phyloP scores from a whole-genome alignment of 2,888 invertebrate species.

The Oegoconia quadripuncta region DNA sequence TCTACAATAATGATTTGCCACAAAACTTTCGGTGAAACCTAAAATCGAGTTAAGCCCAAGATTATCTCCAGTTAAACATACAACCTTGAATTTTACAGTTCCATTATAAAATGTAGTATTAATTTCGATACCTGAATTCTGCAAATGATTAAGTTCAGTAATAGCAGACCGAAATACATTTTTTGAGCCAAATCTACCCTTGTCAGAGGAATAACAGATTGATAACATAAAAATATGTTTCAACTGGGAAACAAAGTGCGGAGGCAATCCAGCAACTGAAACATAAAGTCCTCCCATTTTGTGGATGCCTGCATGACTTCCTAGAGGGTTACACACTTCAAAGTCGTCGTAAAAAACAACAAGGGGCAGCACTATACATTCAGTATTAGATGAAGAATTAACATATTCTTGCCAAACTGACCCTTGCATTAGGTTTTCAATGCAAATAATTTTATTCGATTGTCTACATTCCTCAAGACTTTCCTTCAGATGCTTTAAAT shows the following conservation, averaged over 20 bases:
- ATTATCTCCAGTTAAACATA: background rate
- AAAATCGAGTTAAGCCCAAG: background rate
- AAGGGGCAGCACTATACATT: background rate
- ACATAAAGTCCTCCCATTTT: background rate
- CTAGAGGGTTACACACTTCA: slow-evolving; percentile 12
- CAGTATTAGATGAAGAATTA: too few species aligned
- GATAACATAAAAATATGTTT: background rate
- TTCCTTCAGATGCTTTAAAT: background rate
- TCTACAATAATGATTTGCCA: too few species aligned
- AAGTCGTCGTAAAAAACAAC: slow-evolving; percentile 11
- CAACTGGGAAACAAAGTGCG: background rate
- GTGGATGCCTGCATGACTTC: slow-evolving; percentile 4
- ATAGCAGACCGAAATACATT: background rate
- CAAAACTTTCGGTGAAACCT: background rate
- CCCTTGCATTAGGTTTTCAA: background rate
- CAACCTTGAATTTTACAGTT: background rate
- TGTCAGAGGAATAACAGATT: background rate
- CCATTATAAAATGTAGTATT: background rate
- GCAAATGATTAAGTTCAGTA: background rate
- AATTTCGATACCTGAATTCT: background rate
- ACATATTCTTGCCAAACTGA: background rate
- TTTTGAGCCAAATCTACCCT: background rate
- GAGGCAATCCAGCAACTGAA: background rate
- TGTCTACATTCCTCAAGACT: too few species aligned
- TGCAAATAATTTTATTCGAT: too few species aligned